These are phyloP conservation scores for Pseudomyrmex flavicornis DNA, from an alignment of 1,140 invertebrate genomes.

Conservation along the genomic window DNA sequence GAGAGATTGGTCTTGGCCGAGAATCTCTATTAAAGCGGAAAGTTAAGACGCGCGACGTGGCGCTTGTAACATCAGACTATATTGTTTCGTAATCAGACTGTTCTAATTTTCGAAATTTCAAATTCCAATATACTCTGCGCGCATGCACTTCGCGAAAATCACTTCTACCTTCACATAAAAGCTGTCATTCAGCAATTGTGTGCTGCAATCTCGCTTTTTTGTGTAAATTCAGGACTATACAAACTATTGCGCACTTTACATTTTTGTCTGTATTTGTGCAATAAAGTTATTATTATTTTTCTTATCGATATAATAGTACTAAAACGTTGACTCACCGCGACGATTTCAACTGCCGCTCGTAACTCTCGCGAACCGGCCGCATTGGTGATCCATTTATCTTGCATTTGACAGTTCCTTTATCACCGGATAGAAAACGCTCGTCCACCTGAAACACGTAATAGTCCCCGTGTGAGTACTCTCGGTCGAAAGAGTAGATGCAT, in stretches of 20 bases:
- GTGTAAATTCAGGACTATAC: too few relatives aligned
- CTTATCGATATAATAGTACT: not conserved
- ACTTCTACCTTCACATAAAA: too few relatives aligned
- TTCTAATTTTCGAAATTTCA: too few relatives aligned
- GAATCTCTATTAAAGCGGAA: conserved; percentile 26
- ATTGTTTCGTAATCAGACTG: too few relatives aligned
- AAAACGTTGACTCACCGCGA: conserved; percentile 10
- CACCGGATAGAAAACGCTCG: not conserved
- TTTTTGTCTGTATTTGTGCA: not conserved
- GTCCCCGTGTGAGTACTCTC: not conserved
- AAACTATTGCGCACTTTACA: not conserved
- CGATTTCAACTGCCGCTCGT: not conserved
- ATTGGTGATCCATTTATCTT: conserved; percentile 19
- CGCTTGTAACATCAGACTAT: too few relatives aligned
- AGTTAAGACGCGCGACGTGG: conserved; percentile 17
- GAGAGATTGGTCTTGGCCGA: conserved; percentile 66
- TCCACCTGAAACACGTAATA: conserved; percentile 16
- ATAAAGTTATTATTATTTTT: not conserved
- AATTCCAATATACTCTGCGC: too few relatives aligned
- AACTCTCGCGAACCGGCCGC: not conserved
- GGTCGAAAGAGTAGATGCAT: conserved; percentile 17
- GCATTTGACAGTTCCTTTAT: conserved; percentile 12
- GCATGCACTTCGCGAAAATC: too few relatives aligned
- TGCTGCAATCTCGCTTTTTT: too few relatives aligned
- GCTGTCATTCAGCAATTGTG: too few relatives aligned